Evolutionary conservation across 1,140 invertebrate genomes (phyloP).

Genomic region (Drosophila watanabei): DNA sequence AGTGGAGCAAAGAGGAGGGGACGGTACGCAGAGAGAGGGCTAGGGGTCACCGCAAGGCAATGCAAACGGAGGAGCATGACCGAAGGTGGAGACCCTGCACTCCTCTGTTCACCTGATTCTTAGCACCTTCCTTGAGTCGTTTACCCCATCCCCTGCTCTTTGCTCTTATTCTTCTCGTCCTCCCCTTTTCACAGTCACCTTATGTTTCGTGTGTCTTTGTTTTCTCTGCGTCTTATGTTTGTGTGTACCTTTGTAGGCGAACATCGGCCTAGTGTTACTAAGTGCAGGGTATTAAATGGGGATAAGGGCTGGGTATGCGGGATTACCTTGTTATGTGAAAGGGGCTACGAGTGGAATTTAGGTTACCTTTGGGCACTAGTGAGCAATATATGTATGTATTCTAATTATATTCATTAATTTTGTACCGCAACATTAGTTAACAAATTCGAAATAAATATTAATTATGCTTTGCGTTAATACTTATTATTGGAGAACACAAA

Average conservation of each 20-base stretch:
- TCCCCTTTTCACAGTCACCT: conserved; percentile 13
- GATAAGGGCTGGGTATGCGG: conserved; percentile 6
- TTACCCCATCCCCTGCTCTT: neutral
- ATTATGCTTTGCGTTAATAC: too few species aligned
- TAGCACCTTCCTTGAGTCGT: conserved; percentile 26
- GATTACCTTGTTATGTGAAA: neutral
- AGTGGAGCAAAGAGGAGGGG: conserved; percentile 60
- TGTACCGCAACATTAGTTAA: neutral
- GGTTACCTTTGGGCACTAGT: neutral
- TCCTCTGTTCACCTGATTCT: conserved; percentile 45
- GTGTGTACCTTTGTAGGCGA: conserved; percentile 54
- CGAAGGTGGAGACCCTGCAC: conserved; percentile 4
- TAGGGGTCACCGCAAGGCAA: conserved; percentile 55
- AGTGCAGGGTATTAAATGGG: conserved; percentile 43
- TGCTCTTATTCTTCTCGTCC: conserved; percentile 2
- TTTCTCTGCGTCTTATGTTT: conserved; percentile 30
- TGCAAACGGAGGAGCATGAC: conserved; percentile 20
- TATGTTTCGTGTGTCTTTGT: conserved; percentile 32
- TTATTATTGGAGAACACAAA: neutral
- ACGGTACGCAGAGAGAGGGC: neutral
- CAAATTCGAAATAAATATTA: too few species aligned
- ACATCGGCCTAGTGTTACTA: conserved; percentile 44
- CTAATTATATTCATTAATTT: neutral
- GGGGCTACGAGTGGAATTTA: conserved; percentile 7
- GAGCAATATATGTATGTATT: neutral